Evolutionary conservation across 2,113 vertebrate species (phyloP).

Genomic region (Cathartes aura): DNA sequence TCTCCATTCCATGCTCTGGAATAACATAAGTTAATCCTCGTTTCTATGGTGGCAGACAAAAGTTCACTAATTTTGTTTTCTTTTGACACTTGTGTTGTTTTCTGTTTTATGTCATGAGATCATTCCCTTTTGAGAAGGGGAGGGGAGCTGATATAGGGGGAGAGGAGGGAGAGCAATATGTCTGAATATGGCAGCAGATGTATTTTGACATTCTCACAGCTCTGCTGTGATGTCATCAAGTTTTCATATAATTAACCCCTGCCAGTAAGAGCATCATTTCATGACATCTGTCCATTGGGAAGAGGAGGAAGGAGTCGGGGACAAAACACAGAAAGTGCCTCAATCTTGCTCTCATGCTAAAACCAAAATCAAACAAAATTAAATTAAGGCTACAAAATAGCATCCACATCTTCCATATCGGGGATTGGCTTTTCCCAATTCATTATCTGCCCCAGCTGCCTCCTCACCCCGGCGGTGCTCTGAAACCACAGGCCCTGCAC

Average conservation of each 20-base stretch:
- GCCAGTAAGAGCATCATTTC: constrained; percentile 65
- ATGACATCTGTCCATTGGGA: constrained; percentile 64
- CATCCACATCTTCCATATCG: not conserved
- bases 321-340: not conserved
- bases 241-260: constrained; percentile 77
- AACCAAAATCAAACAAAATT: not conserved
- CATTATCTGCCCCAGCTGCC: not conserved
- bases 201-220: constrained; percentile 78
- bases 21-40: constrained; percentile 87
- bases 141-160: constrained; percentile 55
- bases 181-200: constrained; percentile 75
- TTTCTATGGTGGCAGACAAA: constrained; percentile 93
- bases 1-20: constrained; percentile 86
- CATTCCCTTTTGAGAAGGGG: constrained; percentile 71
- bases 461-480: not conserved
- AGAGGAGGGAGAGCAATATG: constrained; percentile 73
- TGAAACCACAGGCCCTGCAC: accelerated
- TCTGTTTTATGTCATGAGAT: constrained; percentile 82
- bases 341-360: not conserved
- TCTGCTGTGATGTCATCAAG: constrained; percentile 79
- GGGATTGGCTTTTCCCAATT: not conserved
- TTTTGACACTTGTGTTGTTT: constrained; percentile 84
- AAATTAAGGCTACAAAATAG: not conserved
- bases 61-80: constrained; percentile 88
- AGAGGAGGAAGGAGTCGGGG: not conserved